Evolutionary conservation across 2,888 invertebrate species (phyloP).

Genomic region (Himalopsyche anomala): DNA sequence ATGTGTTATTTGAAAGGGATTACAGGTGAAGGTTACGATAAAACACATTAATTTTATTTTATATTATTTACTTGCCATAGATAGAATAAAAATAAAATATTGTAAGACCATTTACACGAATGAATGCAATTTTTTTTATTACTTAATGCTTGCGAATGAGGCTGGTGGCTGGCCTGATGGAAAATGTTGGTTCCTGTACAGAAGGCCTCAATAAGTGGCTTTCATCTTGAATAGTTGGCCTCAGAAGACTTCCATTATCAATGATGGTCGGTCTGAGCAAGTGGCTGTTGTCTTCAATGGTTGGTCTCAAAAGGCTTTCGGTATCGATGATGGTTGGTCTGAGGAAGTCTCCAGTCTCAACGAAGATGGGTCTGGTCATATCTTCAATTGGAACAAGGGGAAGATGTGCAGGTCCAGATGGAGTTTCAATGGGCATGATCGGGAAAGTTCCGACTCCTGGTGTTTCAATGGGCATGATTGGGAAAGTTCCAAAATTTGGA

Average conservation of each 20-base stretch:
- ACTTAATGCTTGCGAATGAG: neutral
- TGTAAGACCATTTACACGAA: too few relatives aligned
- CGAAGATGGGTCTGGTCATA: neutral
- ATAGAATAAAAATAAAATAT: too few relatives aligned
- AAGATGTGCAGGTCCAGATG: conserved; percentile 1
- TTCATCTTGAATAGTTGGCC: neutral
- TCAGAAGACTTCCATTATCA: conserved; percentile 3
- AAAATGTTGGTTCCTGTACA: neutral
- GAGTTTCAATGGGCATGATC: neutral
- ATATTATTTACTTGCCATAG: neutral
- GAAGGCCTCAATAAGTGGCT: neutral
- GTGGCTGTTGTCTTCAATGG: neutral
- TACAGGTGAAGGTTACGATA: too few relatives aligned
- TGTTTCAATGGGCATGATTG: too few relatives aligned
- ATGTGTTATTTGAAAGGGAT: too few relatives aligned
- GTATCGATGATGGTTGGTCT: neutral
- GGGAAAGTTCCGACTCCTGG: too few relatives aligned
- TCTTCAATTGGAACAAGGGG: neutral
- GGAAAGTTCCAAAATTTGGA: too few relatives aligned
- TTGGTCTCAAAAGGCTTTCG: neutral
- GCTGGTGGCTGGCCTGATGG: conserved; percentile 16
- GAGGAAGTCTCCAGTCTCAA: neutral
- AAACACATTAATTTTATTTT: neutral
- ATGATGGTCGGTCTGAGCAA: conserved; percentile 3
- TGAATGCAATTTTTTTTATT: too few relatives aligned